Percentiles rank a stretch among this genome's conserved stretches.
These are phyloP conservation scores for Tillus elongatus DNA, from an alignment of 2,888 invertebrate species.

Conservation along the genomic window DNA sequence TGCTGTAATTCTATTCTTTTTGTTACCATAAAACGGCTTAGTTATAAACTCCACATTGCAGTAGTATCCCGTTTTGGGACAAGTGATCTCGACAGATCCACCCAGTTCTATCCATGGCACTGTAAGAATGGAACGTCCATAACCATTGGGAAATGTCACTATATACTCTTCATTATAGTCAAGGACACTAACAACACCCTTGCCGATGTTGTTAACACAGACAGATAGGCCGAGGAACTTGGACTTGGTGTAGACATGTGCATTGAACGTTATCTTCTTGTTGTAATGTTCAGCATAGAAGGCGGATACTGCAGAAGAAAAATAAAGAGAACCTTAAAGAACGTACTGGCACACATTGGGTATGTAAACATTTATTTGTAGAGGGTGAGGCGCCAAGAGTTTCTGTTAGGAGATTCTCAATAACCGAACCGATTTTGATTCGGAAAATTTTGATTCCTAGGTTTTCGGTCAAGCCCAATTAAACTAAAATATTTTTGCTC, in stretches of 20 bases:
- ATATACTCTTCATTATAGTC: slow-evolving; percentile 91
- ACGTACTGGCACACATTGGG: no score
- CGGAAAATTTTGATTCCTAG: no score
- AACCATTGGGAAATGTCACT: slow-evolving; percentile 95
- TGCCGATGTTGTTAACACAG: slow-evolving; percentile 95
- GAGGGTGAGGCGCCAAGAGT: no score
- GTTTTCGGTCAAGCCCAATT: no score
- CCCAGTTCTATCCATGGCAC: slow-evolving; percentile 99
- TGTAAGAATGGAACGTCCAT: slow-evolving; percentile 94
- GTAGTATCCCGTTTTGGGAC: slow-evolving; percentile 87
- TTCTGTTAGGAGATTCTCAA: no score
- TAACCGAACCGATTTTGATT: no score
- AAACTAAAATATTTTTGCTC: no score
- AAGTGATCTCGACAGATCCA: slow-evolving; percentile 81
- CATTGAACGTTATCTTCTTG: slow-evolving; percentile 84
- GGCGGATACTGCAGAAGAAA: slow-evolving; percentile 68
- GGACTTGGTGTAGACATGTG: slow-evolving; percentile 98
- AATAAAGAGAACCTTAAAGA: no score
- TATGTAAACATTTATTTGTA: no score
- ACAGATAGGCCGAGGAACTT: slow-evolving; percentile 96
- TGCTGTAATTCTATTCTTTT: slow-evolving; percentile 79
- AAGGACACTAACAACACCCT: slow-evolving; percentile 81
- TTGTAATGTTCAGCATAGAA: slow-evolving; percentile 96
- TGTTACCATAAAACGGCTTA: slow-evolving; percentile 97
- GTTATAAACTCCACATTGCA: slow-evolving; percentile 93